Evolutionary conservation across 1,140 invertebrate genomes (phyloP), one percentile per base, ranked within the genome.

Genomic region (Pseudomyrmex gracilis): DNA sequence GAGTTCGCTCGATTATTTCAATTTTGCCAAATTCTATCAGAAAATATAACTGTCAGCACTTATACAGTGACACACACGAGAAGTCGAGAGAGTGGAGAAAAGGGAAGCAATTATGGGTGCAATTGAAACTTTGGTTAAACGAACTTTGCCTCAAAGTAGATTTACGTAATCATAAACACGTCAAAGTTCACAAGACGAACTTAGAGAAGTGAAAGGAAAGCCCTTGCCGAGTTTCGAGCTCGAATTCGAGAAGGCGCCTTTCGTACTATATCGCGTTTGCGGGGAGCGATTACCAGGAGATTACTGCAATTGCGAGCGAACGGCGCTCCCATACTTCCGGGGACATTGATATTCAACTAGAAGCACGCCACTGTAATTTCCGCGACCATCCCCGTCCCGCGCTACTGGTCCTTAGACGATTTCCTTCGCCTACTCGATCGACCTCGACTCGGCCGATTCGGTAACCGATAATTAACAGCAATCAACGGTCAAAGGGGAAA

Each of bases 301-400:
- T 90, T 91, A 90, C 90, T 90, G 86, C 88, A 85, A 91, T 89
- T 89, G 88, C 76, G 70, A 87, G 77, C 60, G 87, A 87, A 87
- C 89, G 70, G 85, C 55, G 90, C 85, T 88, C 83, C 85, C 85
- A 85, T 86, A 90, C 87, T 92, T 91, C 85, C 87, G 82, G 82
- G 77, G 66, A 64, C 88, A 92, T 92, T 92, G 91, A 92, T 91
- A 92, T 92, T 92, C 90, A 92, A 92, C 88, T 90, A 90, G 90
- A 66, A 88, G 67, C 90, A 88, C 86, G 87, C 88, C 73, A 85
- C 68, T 85, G 86, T 90, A 89, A 91, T 92, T 92, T 91, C 85
- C 82, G 85, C 64, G 60, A 77, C 80, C 58, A 71, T 80, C 76
- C 24, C 53, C 76, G 66, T 68, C 55, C 45, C 76, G 66, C 64